Evolutionary conservation across 1,140 invertebrate species (phyloP).

Genomic region (Rhysida immarginata): DNA sequence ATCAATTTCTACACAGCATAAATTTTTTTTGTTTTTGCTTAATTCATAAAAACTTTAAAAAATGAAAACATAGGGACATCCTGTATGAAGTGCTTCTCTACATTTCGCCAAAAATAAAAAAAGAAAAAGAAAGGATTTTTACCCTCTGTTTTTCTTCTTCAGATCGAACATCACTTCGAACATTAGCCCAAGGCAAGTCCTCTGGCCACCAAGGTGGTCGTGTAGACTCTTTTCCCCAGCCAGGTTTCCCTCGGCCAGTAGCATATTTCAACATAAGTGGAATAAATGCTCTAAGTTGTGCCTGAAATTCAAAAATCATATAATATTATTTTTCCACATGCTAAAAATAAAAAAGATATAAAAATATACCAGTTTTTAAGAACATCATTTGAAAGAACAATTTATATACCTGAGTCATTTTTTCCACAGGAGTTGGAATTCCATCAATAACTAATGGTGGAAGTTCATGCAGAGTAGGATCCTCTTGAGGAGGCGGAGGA

Average conservation of each 20-base stretch:
- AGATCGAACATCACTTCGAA: constrained; percentile 86
- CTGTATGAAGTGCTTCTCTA: too few relatives aligned
- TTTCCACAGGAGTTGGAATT: constrained; percentile 94
- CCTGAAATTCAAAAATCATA: constrained; percentile 27
- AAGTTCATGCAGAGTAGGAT: constrained; percentile 82
- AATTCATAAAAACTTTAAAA: too few relatives aligned
- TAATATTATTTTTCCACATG: background rate
- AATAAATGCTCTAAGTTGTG: constrained; percentile 88
- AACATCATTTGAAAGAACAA: background rate
- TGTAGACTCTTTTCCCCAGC: constrained; percentile 90
- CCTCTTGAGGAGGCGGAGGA: constrained; percentile 76
- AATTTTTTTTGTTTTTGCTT: too few relatives aligned
- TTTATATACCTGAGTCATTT: constrained; percentile 72
- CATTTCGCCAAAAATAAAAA: too few relatives aligned
- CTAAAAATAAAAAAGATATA: background rate
- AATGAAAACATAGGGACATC: too few relatives aligned
- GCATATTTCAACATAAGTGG: constrained; percentile 97
- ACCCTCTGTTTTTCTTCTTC: constrained; percentile 97
- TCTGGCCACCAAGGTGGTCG: constrained; percentile 94
- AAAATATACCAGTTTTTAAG: background rate
- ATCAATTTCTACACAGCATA: too few relatives aligned
- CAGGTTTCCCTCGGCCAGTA: constrained; percentile 87
- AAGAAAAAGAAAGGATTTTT: too few relatives aligned
- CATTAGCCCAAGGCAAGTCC: constrained; percentile 93
- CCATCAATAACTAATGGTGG: constrained; percentile 91